Conservation (phyloP, 2,888 invertebrate species). For the Lissonota sp. region DNA sequence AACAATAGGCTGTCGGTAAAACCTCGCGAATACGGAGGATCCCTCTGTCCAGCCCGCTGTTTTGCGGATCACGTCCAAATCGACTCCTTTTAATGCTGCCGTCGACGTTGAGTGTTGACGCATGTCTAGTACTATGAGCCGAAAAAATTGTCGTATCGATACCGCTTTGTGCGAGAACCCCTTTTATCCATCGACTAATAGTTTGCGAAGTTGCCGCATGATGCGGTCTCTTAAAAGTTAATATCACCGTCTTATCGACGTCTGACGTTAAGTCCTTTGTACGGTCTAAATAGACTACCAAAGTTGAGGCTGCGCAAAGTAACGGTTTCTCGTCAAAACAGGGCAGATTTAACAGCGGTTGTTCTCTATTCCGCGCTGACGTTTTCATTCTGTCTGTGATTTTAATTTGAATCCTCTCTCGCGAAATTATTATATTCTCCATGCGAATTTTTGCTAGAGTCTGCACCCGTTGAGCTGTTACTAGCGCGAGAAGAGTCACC, state of each 20-base stretch:
- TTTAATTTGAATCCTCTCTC: too few relatives aligned
- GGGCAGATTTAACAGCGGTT: neutral
- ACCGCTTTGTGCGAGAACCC: slow-evolving; percentile 33
- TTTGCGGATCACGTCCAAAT: slow-evolving; percentile 35
- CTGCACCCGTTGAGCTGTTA: slow-evolving; percentile 39
- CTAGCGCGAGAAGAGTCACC: too few relatives aligned
- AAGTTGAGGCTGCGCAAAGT: slow-evolving; percentile 39
- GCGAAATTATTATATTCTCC: too few relatives aligned
- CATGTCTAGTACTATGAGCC: slow-evolving; percentile 61
- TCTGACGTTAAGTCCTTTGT: slow-evolving; percentile 12
- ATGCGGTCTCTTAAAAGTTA: slow-evolving; percentile 24
- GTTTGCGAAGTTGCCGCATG: slow-evolving; percentile 35
- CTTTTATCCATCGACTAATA: slow-evolving; percentile 56
- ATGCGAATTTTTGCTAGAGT: slow-evolving; percentile 8
- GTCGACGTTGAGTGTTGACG: slow-evolving; percentile 54
- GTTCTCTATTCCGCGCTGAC: neutral
- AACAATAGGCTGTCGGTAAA: neutral
- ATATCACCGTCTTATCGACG: neutral
- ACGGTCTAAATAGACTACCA: slow-evolving; percentile 25
- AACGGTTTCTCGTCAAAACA: neutral
- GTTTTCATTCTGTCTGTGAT: neutral
- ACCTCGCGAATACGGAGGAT: slow-evolving; percentile 38
- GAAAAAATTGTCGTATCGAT: slow-evolving; percentile 51
- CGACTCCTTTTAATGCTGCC: slow-evolving; percentile 23
- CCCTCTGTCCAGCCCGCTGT: slow-evolving; percentile 41